phyloP scores from a whole-genome alignment of 2,888 invertebrate species.

The Acanthoscelides obtectus region DNA sequence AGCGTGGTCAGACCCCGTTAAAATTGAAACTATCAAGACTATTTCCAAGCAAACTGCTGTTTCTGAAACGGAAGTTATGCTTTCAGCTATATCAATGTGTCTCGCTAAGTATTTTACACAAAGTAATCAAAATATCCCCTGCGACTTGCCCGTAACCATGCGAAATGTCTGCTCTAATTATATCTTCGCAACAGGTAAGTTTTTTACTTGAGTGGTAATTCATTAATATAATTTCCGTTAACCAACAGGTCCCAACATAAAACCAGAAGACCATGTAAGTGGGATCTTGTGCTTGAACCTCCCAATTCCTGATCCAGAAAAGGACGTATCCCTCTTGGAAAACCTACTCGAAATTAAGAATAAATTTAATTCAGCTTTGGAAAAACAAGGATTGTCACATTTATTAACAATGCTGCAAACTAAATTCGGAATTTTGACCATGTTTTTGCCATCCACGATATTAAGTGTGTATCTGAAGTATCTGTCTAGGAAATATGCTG shows the following conservation, averaged over 20 bases:
- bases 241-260: slow-evolving; percentile 40
- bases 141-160: slow-evolving; percentile 59
- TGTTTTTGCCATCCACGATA: slow-evolving; percentile 57
- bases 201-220: too few relatives aligned
- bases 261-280: slow-evolving; percentile 46
- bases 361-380: slow-evolving; percentile 46
- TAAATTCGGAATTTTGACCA: slow-evolving; percentile 56
- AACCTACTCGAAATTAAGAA: slow-evolving; percentile 44
- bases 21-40: slow-evolving; percentile 53
- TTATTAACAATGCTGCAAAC: slow-evolving; percentile 52
- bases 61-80: slow-evolving; percentile 59
- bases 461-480: slow-evolving; percentile 57
- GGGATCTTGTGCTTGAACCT: slow-evolving; percentile 65
- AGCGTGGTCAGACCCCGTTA: slow-evolving; percentile 65
- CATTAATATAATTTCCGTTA: too few relatives aligned
- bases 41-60: slow-evolving; percentile 58
- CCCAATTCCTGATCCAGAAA: slow-evolving; percentile 50
- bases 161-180: slow-evolving; percentile 52
- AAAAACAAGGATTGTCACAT: slow-evolving; percentile 53
- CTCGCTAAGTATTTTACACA: slow-evolving; percentile 56
- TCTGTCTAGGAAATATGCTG: slow-evolving; percentile 62
- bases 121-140: slow-evolving; percentile 48
- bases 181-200: slow-evolving; percentile 48
- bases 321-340: slow-evolving; percentile 34
- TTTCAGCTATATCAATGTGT: slow-evolving; percentile 60